phyloP scores from a whole-genome alignment of 2,113 vertebrate species.

The Tringa solitaria region DNA sequence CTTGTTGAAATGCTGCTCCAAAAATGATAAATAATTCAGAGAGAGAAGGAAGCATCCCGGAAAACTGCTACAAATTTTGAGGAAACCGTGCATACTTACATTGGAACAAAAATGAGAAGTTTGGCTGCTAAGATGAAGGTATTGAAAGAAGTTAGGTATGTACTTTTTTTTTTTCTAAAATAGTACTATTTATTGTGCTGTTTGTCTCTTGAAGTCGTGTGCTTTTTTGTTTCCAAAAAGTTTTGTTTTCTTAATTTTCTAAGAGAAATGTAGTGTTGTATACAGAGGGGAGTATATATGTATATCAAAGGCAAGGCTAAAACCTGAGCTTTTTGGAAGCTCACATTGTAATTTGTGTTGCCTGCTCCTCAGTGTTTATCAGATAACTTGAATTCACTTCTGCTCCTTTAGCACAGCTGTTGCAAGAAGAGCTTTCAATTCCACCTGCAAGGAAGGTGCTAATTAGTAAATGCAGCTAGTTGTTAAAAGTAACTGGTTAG shows the following conservation, averaged over 20 bases:
- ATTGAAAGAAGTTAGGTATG: slow-evolving; percentile 67
- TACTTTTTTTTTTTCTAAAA: neutral
- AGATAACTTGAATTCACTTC: neutral
- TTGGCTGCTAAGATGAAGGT: slow-evolving; percentile 70
- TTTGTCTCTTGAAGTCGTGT: neutral
- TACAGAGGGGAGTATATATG: neutral
- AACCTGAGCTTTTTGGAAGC: neutral
- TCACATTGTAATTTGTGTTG: neutral
- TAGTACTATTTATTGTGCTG: neutral
- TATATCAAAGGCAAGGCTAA: neutral
- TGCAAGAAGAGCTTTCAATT: neutral
- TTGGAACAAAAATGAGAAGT: slow-evolving; percentile 55
- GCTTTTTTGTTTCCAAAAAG: neutral
- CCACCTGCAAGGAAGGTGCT: neutral
- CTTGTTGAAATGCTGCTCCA: neutral
- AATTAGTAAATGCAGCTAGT: neutral
- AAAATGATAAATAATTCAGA: slow-evolving; percentile 58
- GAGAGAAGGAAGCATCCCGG: slow-evolving; percentile 62
- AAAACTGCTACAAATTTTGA: slow-evolving; percentile 59
- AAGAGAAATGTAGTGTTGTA: neutral
- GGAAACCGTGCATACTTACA: slow-evolving; percentile 23
- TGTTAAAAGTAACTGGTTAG: neutral
- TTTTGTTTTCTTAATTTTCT: neutral
- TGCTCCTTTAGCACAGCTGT: neutral
- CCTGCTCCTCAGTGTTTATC: neutral